phyloP scores from a whole-genome alignment of 2,113 vertebrate species.

The Psittacula cyanocephala region DNA sequence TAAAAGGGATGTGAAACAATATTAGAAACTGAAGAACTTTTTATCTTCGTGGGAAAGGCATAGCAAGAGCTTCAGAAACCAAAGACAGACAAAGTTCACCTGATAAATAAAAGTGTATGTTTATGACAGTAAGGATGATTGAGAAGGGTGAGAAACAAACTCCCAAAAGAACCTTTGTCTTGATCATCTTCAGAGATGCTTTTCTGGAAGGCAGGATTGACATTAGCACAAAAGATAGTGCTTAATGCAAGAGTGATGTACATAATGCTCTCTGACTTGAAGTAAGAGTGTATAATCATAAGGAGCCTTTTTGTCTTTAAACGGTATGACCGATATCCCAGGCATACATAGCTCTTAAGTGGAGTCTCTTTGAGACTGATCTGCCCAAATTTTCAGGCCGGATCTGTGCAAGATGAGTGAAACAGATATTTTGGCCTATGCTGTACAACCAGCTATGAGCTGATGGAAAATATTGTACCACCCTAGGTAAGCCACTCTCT shows the following conservation, averaged over 20 bases:
- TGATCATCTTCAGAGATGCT: neutral
- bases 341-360: neutral
- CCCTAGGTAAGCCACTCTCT: neutral
- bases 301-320: neutral
- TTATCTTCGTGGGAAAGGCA: neutral
- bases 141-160: neutral
- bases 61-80: neutral
- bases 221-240: neutral
- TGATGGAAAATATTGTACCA: neutral
- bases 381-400: neutral
- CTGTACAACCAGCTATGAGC: neutral
- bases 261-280: neutral
- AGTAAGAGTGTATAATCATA: neutral
- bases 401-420: neutral
- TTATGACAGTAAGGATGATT: neutral
- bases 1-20: neutral
- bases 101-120: neutral
- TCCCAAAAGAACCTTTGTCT: neutral
- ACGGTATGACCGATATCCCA: neutral
- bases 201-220: neutral
- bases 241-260: neutral
- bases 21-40: neutral
- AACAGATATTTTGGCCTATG: neutral
- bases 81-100: neutral
- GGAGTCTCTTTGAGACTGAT: neutral